Evolutionary conservation across 2,797 vertebrate species (phyloP), one percentile per base, ranked within the genome.

Genomic region (Sorex maritimensis): DNA sequence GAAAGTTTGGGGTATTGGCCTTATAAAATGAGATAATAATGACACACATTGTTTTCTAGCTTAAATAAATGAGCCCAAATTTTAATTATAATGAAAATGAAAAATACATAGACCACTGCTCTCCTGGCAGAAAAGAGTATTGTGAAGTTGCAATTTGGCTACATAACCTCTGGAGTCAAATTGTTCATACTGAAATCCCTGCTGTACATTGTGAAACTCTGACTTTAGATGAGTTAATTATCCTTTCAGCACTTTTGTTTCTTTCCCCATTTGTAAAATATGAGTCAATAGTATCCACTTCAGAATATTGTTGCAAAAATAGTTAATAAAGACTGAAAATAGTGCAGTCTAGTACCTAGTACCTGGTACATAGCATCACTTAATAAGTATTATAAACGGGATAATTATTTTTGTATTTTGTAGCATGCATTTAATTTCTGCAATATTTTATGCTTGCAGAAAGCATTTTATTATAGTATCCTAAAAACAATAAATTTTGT

Each of bases 401-500:
- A 69, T 80, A 41, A 61, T n/a, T 19, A 9, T 28, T 81, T 75
- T 9, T 38, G 75, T 93, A 80, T 78, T 91, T 92, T 86, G 49
- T 23, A 44, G 23, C 12, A 30, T 12, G 6, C 75, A 19, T 52
- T 84, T 41, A 77, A 86, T 78, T 73, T 88, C 44, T 49, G 21
- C 13, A 73, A 81, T 4, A 63, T n/a, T 52, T 68, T 79, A 90
- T 34, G 15, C 17, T 68, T 55, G 41, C 34, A 0, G n/a, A 78
- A 49, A 85, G 15, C 10, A 74, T 78, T 65, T 85, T 71, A 69
- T 77, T 63, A 49, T n/a, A 86, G 15, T 30, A 2, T 77, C 8
- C 49, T 88, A 83, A 90, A 83, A 93, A 38, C 41, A 93, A 86
- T 30, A 8, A 13, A 49, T 5, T 92, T 79, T 77, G 88, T 73